Conservation (phyloP, 2,888 invertebrate genomes). For the Melipona beecheii region DNA sequence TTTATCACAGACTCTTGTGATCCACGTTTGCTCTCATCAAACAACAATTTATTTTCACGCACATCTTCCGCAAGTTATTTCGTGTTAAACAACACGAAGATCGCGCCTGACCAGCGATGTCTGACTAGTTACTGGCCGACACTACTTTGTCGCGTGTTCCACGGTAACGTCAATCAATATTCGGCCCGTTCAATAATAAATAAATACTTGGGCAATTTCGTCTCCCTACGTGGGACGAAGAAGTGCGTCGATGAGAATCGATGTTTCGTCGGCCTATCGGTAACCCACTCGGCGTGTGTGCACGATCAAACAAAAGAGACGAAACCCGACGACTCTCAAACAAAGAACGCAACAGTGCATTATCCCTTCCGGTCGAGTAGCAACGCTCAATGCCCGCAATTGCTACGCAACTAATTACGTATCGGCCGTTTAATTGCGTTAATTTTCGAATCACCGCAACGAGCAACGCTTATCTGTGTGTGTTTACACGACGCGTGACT, state of each 20-base stretch:
- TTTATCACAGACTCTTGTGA: no score
- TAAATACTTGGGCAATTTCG: no score
- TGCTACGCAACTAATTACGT: slow-evolving; percentile 44
- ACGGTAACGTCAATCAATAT: neutral
- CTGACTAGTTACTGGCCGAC: slow-evolving; percentile 5
- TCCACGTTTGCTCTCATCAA: no score
- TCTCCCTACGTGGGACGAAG: no score
- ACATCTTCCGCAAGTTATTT: neutral
- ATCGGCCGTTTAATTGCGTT: slow-evolving; percentile 63
- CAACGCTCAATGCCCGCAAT: slow-evolving; percentile 1
- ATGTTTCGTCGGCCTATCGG: neutral
- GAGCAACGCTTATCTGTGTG: neutral
- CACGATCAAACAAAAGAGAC: neutral
- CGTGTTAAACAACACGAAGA: no score
- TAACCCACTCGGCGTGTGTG: neutral
- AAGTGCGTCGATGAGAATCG: neutral
- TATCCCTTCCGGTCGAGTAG: slow-evolving; percentile 8
- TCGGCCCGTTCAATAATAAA: no score
- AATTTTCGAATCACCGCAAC: slow-evolving; percentile 62
- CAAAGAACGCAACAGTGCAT: neutral
- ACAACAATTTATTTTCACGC: neutral
- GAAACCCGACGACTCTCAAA: neutral
- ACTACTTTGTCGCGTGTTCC: slow-evolving; percentile 11
- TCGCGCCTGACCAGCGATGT: neutral
- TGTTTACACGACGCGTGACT: slow-evolving; percentile 43